phyloP scores from a whole-genome alignment of 1,140 invertebrate species.

The roundworm (Caenorhabditis elegans) region DNA sequence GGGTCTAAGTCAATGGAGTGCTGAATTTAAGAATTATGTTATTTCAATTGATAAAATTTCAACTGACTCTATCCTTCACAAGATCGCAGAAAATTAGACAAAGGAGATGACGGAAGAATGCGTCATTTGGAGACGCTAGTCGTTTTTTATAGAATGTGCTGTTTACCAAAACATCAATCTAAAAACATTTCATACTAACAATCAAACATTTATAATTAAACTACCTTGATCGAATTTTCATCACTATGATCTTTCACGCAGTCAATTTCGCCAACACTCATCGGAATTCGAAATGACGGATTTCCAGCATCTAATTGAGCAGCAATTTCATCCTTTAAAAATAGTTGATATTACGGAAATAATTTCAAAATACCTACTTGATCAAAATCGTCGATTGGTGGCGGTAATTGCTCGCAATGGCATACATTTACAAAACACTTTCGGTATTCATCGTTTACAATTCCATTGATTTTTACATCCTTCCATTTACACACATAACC shows the following conservation, averaged over 20 bases:
- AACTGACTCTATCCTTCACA: background rate
- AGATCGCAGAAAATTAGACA: background rate
- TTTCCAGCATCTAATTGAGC: background rate
- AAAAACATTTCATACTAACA: background rate
- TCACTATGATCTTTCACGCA: background rate
- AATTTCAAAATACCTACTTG: background rate
- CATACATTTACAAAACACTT: conserved; percentile 34
- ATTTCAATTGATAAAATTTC: background rate
- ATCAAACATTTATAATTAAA: background rate
- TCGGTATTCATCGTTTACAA: background rate
- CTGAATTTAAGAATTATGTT: background rate
- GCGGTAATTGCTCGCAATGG: conserved; percentile 28
- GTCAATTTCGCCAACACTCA: conserved; percentile 23
- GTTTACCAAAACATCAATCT: conserved; percentile 35
- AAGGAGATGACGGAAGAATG: conserved; percentile 23
- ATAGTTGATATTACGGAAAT: background rate
- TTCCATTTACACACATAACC: conserved; percentile 40
- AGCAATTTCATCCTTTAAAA: background rate
- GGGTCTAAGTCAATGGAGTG: background rate
- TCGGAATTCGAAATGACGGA: background rate
- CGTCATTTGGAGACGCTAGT: background rate
- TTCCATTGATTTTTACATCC: background rate
- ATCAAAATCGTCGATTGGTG: conserved; percentile 22
- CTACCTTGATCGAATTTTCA: background rate
- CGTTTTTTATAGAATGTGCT: conserved; percentile 30